Percentiles rank a stretch among this genome's conserved stretches.
phyloP scores from a whole-genome alignment of 1,140 invertebrate species.

The Thalassaphorura encarpata region DNA sequence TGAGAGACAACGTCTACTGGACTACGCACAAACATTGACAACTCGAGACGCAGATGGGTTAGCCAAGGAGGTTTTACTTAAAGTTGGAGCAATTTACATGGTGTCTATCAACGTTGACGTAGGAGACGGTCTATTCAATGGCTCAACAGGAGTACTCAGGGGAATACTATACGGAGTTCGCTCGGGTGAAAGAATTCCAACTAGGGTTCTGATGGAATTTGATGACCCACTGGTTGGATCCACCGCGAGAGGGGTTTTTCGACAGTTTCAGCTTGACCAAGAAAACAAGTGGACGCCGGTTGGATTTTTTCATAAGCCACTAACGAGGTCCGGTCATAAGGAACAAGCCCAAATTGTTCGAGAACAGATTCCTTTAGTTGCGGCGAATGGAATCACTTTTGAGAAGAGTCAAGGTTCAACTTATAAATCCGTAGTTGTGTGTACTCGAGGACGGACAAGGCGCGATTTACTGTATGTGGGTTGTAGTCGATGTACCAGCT shows the following conservation, averaged over 20 bases:
- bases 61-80: not conserved
- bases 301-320: too few relatives aligned
- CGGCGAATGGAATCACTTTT: not conserved
- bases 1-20: not conserved
- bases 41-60: not conserved
- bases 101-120: slow-evolving; percentile 11
- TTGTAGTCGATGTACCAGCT: slow-evolving; percentile 3
- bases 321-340: not conserved
- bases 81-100: slow-evolving; percentile 6
- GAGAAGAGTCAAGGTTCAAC: not conserved
- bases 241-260: not conserved
- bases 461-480: slow-evolving; percentile 10
- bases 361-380: not conserved
- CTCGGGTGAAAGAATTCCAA: not conserved
- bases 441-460: not conserved
- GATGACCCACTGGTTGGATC: not conserved
- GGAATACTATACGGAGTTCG: not conserved
- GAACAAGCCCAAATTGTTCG: not conserved
- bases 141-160: not conserved
- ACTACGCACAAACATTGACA: not conserved
- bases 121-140: slow-evolving; percentile 11
- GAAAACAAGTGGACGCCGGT: not conserved
- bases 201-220: not conserved
- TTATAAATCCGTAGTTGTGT: not conserved
- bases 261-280: not conserved